Conservation (phyloP, 92 coral and sea anemone genomes). For the Paramuricea clavata region DNA sequence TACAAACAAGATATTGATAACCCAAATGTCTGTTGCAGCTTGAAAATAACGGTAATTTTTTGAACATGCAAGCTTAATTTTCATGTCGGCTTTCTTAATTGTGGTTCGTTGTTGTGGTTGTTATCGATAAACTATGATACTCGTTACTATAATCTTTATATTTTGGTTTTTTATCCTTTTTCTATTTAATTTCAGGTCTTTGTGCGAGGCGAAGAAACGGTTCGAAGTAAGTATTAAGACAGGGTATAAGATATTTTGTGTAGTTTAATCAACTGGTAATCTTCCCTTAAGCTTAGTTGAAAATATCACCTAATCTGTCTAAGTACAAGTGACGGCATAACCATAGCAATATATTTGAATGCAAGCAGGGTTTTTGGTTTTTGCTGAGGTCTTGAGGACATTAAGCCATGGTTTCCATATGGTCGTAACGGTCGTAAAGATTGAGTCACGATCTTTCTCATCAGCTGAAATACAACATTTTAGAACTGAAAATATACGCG, state of each 20-base stretch:
- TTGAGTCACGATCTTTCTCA: too few species aligned
- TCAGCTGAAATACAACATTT: too few species aligned
- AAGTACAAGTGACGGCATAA: not conserved
- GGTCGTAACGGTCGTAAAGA: too few species aligned
- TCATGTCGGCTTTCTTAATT: not conserved
- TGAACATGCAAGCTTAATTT: not conserved
- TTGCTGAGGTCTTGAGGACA: too few species aligned
- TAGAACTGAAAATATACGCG: too few species aligned
- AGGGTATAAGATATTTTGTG: not conserved
- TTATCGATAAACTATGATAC: conserved; percentile 6
- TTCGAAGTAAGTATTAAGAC: not conserved
- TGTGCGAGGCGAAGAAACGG: not conserved
- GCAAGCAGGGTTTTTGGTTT: too few species aligned
- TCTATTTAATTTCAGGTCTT: not conserved
- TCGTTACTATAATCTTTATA: not conserved
- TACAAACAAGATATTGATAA: conserved; percentile 2
- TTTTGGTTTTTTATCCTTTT: not conserved
- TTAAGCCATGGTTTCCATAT: too few species aligned
- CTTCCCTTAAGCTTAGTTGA: not conserved
- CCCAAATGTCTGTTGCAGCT: not conserved
- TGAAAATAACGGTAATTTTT: not conserved
- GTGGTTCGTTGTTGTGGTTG: conserved; percentile 11
- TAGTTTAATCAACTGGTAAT: not conserved
- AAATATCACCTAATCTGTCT: not conserved
- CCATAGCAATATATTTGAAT: too few species aligned